Conservation (phyloP, 2,113 vertebrate genomes). For the Lycocorax pyrrhopterus region DNA sequence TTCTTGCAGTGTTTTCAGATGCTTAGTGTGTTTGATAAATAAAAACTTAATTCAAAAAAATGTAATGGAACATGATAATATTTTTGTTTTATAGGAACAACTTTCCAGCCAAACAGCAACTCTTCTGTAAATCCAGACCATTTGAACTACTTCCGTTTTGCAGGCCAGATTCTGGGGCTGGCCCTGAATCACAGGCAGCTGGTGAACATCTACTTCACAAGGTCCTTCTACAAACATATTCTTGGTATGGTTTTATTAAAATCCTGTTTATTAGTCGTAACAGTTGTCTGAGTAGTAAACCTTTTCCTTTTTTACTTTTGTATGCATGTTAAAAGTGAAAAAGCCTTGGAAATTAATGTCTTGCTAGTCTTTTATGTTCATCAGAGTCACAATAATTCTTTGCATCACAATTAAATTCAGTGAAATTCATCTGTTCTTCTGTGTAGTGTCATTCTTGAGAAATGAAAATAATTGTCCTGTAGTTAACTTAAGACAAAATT, state of each 20-base stretch:
- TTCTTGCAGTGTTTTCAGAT: neutral
- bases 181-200: slow-evolving; percentile 94
- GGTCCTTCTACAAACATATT: slow-evolving; percentile 99
- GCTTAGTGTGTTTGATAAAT: neutral
- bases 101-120: slow-evolving; percentile 98
- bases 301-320: neutral
- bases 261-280: neutral
- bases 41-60: neutral
- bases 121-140: slow-evolving; percentile 98
- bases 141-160: slow-evolving; percentile 94
- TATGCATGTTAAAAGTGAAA: neutral
- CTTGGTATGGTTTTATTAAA: slow-evolving; percentile 78
- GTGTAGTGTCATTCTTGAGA: neutral
- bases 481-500: neutral
- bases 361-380: neutral
- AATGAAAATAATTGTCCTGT: neutral
- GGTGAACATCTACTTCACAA: slow-evolving; percentile 98
- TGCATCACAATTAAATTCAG: neutral
- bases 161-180: slow-evolving; percentile 93
- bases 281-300: neutral
- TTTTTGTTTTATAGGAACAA: slow-evolving; percentile 82
- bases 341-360: neutral
- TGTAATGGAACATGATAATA: neutral
- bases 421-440: neutral
- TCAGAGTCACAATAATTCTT: neutral